Base-by-base conservation (phyloP, 1,140 invertebrate species). In the Phymorhynchus buccinoides region DNA sequence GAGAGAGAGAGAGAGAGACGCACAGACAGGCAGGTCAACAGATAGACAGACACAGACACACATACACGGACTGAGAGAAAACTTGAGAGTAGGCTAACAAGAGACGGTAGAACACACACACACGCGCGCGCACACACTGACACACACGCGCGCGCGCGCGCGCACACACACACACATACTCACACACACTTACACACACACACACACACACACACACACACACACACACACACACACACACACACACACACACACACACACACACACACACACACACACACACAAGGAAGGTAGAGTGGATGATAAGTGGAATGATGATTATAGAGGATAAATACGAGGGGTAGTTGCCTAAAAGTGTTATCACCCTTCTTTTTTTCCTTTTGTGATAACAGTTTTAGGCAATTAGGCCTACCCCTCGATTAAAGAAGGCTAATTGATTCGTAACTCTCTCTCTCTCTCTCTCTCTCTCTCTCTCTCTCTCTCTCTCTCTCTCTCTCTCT, bases 191-290 rank as follows among this genome's bases (percentile, higher is more conserved):
- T 9, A 3, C 73, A 1, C 73, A 6, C 30, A 1, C 73, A 3
- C 35, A 3, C 35, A 2, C 30, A 37, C 35, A 18, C 30, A 37
- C 73, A 1, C 73, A 75, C 30, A 4, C 66, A 71, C 66, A 2
- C 66, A 3, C 66, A 35, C 66, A 71, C 66, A 35, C 66, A 71
- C 66, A 35, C 66, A 71, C 66, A 71, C 66, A 71, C 66, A 71
- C 66, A 71, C 66, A 71, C 66, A 56, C 52, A 56, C 52, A 56
- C 52, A 56, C 52, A 56, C 52, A 56, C 52, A 56, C 32, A 56
- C 52, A 56, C 52, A 56, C 52, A 56, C 52, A 56, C 52, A 56
- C 52, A 56, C 52, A 71, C 1, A 71, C 66, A 71, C 66, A 71
- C 66, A 52, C 12, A 52, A 2, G 12, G 48, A 52, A 14, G 48